Base-by-base conservation (phyloP, 2,888 invertebrate species). In the Cancer borealis region DNA sequence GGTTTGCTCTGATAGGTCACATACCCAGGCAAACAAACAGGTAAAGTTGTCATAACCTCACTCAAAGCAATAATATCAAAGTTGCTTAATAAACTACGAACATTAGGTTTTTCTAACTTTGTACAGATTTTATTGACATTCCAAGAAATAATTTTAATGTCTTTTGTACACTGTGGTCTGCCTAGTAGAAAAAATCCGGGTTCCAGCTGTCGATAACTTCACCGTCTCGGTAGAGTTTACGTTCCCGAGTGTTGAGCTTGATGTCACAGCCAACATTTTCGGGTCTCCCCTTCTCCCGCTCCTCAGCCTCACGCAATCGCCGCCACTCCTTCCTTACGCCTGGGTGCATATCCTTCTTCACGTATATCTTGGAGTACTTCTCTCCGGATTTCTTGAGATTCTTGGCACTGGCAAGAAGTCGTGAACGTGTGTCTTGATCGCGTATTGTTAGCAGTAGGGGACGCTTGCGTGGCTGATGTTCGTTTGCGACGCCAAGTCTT, bases 281-380 rank as follows among this genome's bases (percentile, higher is more conserved):
- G 3, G 30, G 39, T 10, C 84, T 3, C 10, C 14, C 26, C 14
- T 46, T 46, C 30, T 90, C 90, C 90, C 10, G 30, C 26, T 6
- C 54, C 26, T 90, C 90, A 0, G 90, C 47, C n/a, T 90, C 90
- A 1, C 54, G 46, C 12, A 90, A 46, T 12, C 47, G 90, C 39
- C n/a, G 12, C 90, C 90, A 90, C 30, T 90, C 90, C 26, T 46
- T 46, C 12, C 90, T 4, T 8, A 90, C 54, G 47, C 90, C 17
- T 26, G 90, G 90, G 30, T 90, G 90, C 45, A 90, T 46, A n/a
- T 90, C 90, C 46, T 46, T 90, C 90, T 90, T 90, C 3, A 90
- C 90, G 12, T 0, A 47, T 14, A 90, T 49, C 90, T 46, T 21
- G 47, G 39, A 45, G 90, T 47, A 90, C 10, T 46, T 4, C 3